phyloP scores from a whole-genome alignment of 2,888 invertebrate genomes.

The Drosophila parthenogenetica region DNA sequence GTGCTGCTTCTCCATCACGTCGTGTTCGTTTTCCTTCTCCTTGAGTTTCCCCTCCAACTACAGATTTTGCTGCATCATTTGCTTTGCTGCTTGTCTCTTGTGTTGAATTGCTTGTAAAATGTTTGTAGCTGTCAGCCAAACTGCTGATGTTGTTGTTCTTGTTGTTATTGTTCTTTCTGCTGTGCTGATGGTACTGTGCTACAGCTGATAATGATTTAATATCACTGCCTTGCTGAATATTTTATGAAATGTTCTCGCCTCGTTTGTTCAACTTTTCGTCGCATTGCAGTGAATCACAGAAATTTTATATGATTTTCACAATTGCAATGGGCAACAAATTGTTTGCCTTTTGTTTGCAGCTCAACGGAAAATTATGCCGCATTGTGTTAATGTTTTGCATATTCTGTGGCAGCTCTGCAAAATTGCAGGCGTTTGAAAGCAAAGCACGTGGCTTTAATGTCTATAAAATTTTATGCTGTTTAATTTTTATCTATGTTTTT shows the following conservation, averaged over 20 bases:
- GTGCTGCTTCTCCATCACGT: slow-evolving; percentile 14
- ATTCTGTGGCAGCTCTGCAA: background rate
- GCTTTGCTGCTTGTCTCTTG: slow-evolving; percentile 47
- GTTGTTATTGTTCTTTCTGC: slow-evolving; percentile 11
- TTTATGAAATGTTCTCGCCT: slow-evolving; percentile 46
- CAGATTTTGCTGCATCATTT: slow-evolving; percentile 62
- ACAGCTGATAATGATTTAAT: slow-evolving; percentile 64
- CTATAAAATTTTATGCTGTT: too few species aligned
- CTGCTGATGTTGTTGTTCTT: slow-evolving; percentile 23
- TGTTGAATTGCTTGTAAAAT: slow-evolving; percentile 73
- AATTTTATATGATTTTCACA: slow-evolving; percentile 22
- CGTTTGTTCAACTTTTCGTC: slow-evolving; percentile 46
- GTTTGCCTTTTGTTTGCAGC: slow-evolving; percentile 38
- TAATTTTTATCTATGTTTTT: too few species aligned
- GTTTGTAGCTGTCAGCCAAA: slow-evolving; percentile 61
- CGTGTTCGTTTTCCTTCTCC: slow-evolving; percentile 8
- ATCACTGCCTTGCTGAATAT: slow-evolving; percentile 53
- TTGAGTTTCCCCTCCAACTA: slow-evolving; percentile 13
- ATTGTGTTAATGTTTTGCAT: slow-evolving; percentile 36
- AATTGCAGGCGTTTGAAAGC: background rate
- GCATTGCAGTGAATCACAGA: slow-evolving; percentile 52
- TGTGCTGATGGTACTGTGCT: slow-evolving; percentile 14
- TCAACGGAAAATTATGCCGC: slow-evolving; percentile 49
- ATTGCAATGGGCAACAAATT: slow-evolving; percentile 36
- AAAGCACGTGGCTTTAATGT: background rate